These are phyloP conservation scores for Melanotaenia trifasciata DNA, from an alignment of 2,797 vertebrate species.

Conservation along the genomic window DNA sequence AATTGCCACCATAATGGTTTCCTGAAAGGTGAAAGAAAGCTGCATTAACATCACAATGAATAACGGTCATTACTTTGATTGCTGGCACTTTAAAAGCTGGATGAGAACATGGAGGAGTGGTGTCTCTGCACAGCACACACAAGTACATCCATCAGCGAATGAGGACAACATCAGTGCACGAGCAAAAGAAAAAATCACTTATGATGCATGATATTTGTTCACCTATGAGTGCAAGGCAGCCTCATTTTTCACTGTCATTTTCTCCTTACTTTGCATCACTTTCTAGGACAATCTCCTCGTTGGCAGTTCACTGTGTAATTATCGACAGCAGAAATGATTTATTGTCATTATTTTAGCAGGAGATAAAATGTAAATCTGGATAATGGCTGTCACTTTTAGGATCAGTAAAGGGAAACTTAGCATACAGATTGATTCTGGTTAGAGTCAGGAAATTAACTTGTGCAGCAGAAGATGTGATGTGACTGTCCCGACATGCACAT, in stretches of 20 bases:
- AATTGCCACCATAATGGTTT: not conserved
- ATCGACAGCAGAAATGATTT: constrained; percentile 81
- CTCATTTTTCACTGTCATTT: constrained; percentile 81
- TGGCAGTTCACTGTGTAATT: constrained; percentile 74
- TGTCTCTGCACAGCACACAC: not conserved
- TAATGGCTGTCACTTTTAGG: constrained; percentile 83
- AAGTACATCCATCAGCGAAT: not conserved
- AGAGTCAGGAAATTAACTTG: constrained; percentile 75
- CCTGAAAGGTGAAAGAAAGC: not conserved
- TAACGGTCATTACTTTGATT: constrained; percentile 6
- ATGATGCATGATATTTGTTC: constrained; percentile 61
- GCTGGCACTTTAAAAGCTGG: not conserved
- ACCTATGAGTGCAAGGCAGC: constrained; percentile 64
- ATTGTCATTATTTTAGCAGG: constrained; percentile 80
- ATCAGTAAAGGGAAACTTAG: constrained; percentile 70
- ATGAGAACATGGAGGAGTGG: not conserved
- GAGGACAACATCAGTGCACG: constrained; percentile 21
- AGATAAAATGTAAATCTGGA: constrained; percentile 85
- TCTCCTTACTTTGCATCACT: constrained; percentile 42
- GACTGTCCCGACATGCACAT: constrained; percentile 14
- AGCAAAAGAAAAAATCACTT: constrained; percentile 34
- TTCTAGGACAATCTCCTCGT: constrained; percentile 60
- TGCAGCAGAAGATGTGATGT: constrained; percentile 36
- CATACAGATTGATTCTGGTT: constrained; percentile 81
- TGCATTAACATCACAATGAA: constrained; percentile 18